These are phyloP conservation scores for Datnioides undecimradiatus DNA, from an alignment of 2,113 vertebrate species.

Conservation along the genomic window DNA sequence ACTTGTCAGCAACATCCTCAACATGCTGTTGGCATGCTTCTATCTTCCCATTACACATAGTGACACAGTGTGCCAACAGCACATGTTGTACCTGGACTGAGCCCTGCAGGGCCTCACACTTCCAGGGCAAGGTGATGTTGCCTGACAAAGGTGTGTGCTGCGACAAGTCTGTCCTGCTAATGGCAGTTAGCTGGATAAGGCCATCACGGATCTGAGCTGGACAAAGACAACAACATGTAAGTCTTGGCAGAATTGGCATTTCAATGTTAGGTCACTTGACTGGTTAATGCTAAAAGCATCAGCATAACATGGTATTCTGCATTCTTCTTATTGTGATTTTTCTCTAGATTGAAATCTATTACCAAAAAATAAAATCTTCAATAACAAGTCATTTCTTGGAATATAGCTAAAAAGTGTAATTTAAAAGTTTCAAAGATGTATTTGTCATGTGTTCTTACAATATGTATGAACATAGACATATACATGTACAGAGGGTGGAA, in stretches of 20 bases:
- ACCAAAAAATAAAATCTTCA: too few relatives aligned
- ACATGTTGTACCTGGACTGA: slow-evolving; percentile 69
- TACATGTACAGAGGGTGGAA: neutral
- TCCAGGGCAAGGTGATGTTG: slow-evolving; percentile 76
- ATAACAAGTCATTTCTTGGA: too few relatives aligned
- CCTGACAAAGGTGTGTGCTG: slow-evolving; percentile 66
- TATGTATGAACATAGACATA: too few relatives aligned
- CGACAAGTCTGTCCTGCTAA: slow-evolving; percentile 57
- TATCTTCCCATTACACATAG: neutral
- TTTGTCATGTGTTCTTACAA: neutral
- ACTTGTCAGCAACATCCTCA: neutral
- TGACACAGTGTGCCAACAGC: neutral
- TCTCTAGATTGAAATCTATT: neutral
- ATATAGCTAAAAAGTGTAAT: too few relatives aligned
- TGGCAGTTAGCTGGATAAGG: slow-evolving; percentile 70
- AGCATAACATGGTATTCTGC: neutral
- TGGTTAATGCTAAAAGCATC: neutral
- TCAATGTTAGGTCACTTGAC: neutral
- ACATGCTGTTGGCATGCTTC: neutral
- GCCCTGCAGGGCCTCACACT: slow-evolving; percentile 75
- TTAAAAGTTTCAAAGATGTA: too few relatives aligned
- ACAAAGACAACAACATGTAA: slow-evolving; percentile 17
- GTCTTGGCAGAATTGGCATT: neutral
- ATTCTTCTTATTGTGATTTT: neutral
- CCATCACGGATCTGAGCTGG: slow-evolving; percentile 77